These are phyloP conservation scores for Teleiodes luculella DNA, from an alignment of 2,888 invertebrate genomes.

Conservation along the genomic window DNA sequence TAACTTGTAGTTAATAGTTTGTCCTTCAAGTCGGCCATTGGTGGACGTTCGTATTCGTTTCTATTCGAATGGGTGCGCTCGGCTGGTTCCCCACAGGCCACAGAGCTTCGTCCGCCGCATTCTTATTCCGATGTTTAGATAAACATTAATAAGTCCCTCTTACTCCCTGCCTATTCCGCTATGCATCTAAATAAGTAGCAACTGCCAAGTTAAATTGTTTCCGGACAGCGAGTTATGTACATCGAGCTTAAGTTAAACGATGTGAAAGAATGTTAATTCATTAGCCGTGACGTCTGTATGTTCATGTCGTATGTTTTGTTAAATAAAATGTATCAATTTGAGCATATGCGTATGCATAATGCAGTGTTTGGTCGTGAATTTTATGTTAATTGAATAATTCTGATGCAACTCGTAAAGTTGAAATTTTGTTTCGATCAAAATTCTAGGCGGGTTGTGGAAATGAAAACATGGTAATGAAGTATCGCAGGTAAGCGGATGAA, in stretches of 20 bases:
- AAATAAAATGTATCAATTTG: conserved; percentile 54
- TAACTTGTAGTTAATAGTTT: background rate
- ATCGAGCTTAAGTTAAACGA: conserved; percentile 38
- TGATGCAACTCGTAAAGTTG: conserved; percentile 22
- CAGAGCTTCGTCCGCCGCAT: conserved; percentile 47
- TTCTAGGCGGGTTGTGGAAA: conserved; percentile 40
- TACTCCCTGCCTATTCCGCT: conserved; percentile 39
- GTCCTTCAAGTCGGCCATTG: background rate
- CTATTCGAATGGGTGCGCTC: conserved; percentile 62
- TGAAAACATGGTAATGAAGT: conserved; percentile 38
- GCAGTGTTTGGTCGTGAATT: conserved; percentile 40
- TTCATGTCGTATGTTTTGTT: conserved; percentile 40
- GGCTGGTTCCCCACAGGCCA: conserved; percentile 56
- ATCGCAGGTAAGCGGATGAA: conserved; percentile 36
- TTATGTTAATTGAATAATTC: conserved; percentile 26
- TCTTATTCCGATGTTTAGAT: conserved; percentile 73
- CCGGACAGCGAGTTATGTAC: conserved; percentile 63
- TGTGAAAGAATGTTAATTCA: conserved; percentile 64
- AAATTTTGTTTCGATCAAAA: conserved; percentile 26
- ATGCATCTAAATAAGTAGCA: conserved; percentile 48
- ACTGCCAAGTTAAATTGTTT: conserved; percentile 67
- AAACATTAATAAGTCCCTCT: conserved; percentile 65
- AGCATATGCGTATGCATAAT: conserved; percentile 45
- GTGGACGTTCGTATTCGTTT: background rate
- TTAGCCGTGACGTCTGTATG: conserved; percentile 36